Conservation (phyloP, 2,113 vertebrate species). For the Hymenochirus boettgeri region DNA sequence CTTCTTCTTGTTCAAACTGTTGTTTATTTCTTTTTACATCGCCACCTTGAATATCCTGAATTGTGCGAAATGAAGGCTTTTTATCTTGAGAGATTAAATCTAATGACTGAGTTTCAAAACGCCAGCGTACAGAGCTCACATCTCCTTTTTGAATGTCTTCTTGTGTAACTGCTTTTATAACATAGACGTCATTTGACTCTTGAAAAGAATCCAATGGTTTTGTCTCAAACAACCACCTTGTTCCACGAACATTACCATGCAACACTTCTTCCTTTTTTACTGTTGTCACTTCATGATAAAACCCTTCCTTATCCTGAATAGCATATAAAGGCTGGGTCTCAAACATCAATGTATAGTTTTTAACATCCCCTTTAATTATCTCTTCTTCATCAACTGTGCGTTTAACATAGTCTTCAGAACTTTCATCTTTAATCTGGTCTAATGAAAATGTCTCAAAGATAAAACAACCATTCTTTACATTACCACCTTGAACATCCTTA, state of each 20-base stretch:
- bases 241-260: slow-evolving; percentile 78
- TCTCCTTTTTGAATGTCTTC: slow-evolving; percentile 84
- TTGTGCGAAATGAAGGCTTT: slow-evolving; percentile 61
- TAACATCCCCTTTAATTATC: slow-evolving; percentile 75
- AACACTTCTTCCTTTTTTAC: slow-evolving; percentile 83
- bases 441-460: slow-evolving; percentile 83
- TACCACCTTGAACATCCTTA: slow-evolving; percentile 75
- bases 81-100: slow-evolving; percentile 74
- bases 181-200: slow-evolving; percentile 73
- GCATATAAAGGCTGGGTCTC: slow-evolving; percentile 87
- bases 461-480: slow-evolving; percentile 78
- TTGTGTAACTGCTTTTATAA: slow-evolving; percentile 85
- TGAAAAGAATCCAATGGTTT: slow-evolving; percentile 83
- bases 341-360: slow-evolving; percentile 83
- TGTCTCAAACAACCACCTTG: slow-evolving; percentile 90
- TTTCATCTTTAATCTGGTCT: slow-evolving; percentile 75
- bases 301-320: slow-evolving; percentile 81
- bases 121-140: slow-evolving; percentile 78
- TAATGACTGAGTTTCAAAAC: slow-evolving; percentile 84
- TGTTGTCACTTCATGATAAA: slow-evolving; percentile 86
- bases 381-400: slow-evolving; percentile 62
- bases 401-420: slow-evolving; percentile 52
- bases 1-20: slow-evolving; percentile 72
- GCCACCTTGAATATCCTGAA: slow-evolving; percentile 73
- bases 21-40: slow-evolving; percentile 73